Evolutionary conservation across 2,797 vertebrate species (phyloP).

Genomic region (Atherinosoma microstoma): DNA sequence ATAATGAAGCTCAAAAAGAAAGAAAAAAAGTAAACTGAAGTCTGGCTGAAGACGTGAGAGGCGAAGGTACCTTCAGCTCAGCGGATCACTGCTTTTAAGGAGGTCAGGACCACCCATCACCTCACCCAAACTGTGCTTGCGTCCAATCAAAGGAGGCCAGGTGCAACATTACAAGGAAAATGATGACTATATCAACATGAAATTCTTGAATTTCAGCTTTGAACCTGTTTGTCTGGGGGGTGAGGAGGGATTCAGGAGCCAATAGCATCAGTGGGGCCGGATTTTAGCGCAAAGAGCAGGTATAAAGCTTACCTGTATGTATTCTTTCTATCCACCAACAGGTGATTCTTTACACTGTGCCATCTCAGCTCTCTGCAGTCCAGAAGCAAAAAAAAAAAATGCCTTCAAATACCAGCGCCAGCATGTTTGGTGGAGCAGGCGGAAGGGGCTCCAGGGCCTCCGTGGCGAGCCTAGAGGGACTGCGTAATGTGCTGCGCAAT

Average conservation of each 20-base stretch:
- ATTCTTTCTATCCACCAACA: background rate
- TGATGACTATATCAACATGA: constrained; percentile 14
- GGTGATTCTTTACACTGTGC: constrained; percentile 1
- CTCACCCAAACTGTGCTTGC: constrained; percentile 31
- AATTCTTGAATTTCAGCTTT: constrained; percentile 56
- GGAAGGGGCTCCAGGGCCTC: constrained; percentile 66
- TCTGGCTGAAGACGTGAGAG: constrained; percentile 14
- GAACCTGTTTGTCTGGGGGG: constrained; percentile 34
- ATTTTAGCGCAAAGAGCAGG: constrained; percentile 16
- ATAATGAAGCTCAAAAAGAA: constrained; percentile 25
- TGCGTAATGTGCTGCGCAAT: constrained; percentile 67
- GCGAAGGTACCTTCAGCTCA: background rate
- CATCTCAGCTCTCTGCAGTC: background rate
- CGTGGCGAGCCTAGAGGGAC: constrained; percentile 65
- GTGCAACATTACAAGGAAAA: background rate
- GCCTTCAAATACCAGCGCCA: constrained; percentile 58
- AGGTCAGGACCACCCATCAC: constrained; percentile 34
- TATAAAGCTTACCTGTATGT: constrained; percentile 62
- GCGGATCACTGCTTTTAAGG: constrained; percentile 56
- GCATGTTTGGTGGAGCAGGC: constrained; percentile 76
- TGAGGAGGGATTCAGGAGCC: constrained; percentile 28
- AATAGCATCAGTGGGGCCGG: constrained; percentile 49
- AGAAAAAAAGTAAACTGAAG: background rate
- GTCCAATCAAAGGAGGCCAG: constrained; percentile 61
- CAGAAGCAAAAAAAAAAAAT: constrained; percentile 46